These are phyloP conservation scores for Ctenomys sociabilis DNA, from an alignment of 2,113 vertebrate species.

Conservation along the genomic window DNA sequence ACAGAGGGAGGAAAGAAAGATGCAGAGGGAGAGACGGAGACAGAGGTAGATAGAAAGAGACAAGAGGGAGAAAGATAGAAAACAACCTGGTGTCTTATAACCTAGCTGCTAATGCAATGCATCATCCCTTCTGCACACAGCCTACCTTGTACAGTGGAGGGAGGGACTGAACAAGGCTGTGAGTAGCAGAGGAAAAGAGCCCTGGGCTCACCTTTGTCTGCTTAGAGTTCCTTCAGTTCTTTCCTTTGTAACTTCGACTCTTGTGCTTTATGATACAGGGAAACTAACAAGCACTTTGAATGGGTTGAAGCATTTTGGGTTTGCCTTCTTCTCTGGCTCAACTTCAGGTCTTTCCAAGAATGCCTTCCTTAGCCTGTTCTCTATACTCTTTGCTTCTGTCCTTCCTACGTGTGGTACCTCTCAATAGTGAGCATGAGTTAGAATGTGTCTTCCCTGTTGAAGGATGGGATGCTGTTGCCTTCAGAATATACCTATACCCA, in stretches of 20 bases:
- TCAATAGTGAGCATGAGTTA: background rate
- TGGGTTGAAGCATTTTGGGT: background rate
- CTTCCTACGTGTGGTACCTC: background rate
- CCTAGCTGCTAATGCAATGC: background rate
- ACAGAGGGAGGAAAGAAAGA: background rate
- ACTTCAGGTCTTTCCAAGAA: slow-evolving; percentile 46
- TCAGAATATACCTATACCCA: background rate
- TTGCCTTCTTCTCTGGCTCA: slow-evolving; percentile 72
- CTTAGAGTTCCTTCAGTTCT: slow-evolving; percentile 63
- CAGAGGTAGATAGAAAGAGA: background rate
- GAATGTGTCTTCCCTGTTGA: background rate
- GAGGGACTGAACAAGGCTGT: background rate
- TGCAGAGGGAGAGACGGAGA: background rate
- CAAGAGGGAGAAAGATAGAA: background rate
- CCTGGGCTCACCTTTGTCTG: background rate
- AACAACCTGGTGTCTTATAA: background rate
- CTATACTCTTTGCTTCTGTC: background rate
- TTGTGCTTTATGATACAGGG: slow-evolving; percentile 54
- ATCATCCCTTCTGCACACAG: background rate
- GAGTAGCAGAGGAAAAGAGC: background rate
- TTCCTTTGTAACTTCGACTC: slow-evolving; percentile 48
- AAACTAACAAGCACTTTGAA: slow-evolving; percentile 45
- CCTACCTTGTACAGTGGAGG: accelerated
- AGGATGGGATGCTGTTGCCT: background rate
- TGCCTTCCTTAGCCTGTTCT: background rate